Base-by-base conservation (phyloP, 2,888 invertebrate species). In the Dicyrtoma fusca region DNA sequence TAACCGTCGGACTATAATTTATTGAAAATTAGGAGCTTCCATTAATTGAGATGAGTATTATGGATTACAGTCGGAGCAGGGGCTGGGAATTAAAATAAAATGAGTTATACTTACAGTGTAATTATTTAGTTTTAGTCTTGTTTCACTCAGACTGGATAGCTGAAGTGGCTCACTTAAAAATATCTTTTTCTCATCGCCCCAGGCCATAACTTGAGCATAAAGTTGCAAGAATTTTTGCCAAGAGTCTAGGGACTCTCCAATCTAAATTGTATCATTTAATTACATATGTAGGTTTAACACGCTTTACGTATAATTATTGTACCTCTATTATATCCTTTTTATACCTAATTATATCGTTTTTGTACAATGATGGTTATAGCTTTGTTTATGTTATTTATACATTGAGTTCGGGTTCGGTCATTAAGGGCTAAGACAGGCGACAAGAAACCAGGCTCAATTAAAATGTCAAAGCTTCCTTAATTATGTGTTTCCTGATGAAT, bases 201-300 rank as follows among this genome's bases (percentile, higher is more conserved):
- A 95, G 71, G 88, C 85, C 84, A 91, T 89, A 59, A 95, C 92
- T 80, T 90, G 88, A 83, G 92, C 90, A 82, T 94, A 89, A 76
- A 95, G 86, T 73, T 90, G 88, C 81, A 93, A 87, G 88, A 95
- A 95, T 73, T 92, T 87, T 78, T 92, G 90, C 88, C 94, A 94
- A 26, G 94, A 92, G 82, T 95, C 95, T 81, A 95, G 87, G 74
- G 92, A 91, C 82, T 94, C 94, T 69, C 91, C 92, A 47, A 94
- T 90, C 83, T 85, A 77, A 51, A 80, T 76, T 57, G 3, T 57
- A 57, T 69, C 51, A 34, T 34, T 59, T 17, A 45, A 23, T 26
- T 61, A 53, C 11, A 8, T 49, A 66, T 11, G 23, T n/a, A n/a
- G 0, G 8, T 19, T n/a, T n/a, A n/a, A n/a, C n/a, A n/a, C n/a